Conservation (phyloP, 1,140 invertebrate species). For the Papilio xuthus region DNA sequence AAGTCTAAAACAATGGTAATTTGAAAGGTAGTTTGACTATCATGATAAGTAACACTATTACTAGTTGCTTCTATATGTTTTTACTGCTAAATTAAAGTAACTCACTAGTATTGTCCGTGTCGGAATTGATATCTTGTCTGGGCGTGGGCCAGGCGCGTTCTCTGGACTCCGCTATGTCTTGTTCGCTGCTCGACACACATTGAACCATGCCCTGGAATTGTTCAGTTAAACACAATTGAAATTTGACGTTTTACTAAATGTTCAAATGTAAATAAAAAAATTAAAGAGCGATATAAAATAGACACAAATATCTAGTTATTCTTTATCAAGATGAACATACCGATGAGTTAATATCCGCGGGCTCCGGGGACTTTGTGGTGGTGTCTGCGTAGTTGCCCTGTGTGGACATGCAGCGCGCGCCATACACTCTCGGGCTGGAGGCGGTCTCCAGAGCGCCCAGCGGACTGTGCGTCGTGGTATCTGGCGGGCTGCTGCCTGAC, state of each 20-base stretch:
- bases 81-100: not conserved
- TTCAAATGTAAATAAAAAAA: not conserved
- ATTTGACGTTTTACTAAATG: not conserved
- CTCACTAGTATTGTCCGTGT: slow-evolving; percentile 69
- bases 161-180: slow-evolving; percentile 84
- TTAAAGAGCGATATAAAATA: too few species aligned
- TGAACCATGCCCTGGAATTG: slow-evolving; percentile 89
- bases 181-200: slow-evolving; percentile 92
- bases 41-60: too few species aligned
- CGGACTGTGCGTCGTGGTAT: slow-evolving; percentile 91
- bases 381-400: slow-evolving; percentile 81
- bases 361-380: slow-evolving; percentile 76
- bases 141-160: slow-evolving; percentile 65
- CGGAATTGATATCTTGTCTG: slow-evolving; percentile 57
- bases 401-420: slow-evolving; percentile 79
- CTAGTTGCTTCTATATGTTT: too few species aligned
- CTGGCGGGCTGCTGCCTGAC: slow-evolving; percentile 84
- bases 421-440: slow-evolving; percentile 78
- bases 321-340: slow-evolving; percentile 53
- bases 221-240: not conserved
- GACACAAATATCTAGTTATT: not conserved
- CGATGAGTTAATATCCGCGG: slow-evolving; percentile 74
- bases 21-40: too few species aligned
- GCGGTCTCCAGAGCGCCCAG: slow-evolving; percentile 71
- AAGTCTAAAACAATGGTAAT: too few species aligned